Conservation (phyloP, 2,797 vertebrate species). For the Muscicapa comitata region DNA sequence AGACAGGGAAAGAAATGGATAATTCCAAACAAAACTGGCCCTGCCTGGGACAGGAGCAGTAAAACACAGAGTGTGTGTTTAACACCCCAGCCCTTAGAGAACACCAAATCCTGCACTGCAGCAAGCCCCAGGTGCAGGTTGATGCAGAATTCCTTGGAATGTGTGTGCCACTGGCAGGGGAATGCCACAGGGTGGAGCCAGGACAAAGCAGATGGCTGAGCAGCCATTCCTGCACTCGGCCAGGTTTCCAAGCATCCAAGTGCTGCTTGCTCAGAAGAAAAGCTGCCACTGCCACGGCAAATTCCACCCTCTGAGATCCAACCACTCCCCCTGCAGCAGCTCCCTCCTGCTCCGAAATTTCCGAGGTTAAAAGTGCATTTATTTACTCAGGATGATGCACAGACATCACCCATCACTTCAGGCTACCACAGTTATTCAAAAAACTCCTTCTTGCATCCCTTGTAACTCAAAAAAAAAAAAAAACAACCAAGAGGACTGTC, state of each 20-base stretch:
- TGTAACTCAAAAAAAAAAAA: neutral
- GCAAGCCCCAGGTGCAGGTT: accelerated
- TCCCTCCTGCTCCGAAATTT: neutral
- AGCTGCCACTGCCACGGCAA: neutral
- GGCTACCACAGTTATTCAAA: neutral
- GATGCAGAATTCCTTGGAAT: accelerated
- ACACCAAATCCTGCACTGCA: accelerated
- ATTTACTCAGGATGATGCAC: neutral
- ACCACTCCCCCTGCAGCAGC: accelerated
- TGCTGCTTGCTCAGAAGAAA: neutral
- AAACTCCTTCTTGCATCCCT: neutral
- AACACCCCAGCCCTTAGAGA: neutral
- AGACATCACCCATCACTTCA: neutral
- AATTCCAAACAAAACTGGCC: neutral
- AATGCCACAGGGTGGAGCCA: slow-evolving; percentile 42
- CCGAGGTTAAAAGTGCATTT: neutral
- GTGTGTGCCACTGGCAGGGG: neutral
- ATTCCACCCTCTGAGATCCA: neutral
- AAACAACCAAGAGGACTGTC: neutral
- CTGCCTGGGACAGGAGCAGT: neutral
- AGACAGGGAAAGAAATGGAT: accelerated
- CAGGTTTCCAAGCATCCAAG: neutral
- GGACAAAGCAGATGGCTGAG: slow-evolving; percentile 16
- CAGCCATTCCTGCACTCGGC: neutral
- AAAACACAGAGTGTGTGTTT: accelerated